A percentile compares a stretch with the other conserved stretches of the same genome.
Conservation (phyloP, 2,797 vertebrate genomes). For the Clarias laeviceps region DNA sequence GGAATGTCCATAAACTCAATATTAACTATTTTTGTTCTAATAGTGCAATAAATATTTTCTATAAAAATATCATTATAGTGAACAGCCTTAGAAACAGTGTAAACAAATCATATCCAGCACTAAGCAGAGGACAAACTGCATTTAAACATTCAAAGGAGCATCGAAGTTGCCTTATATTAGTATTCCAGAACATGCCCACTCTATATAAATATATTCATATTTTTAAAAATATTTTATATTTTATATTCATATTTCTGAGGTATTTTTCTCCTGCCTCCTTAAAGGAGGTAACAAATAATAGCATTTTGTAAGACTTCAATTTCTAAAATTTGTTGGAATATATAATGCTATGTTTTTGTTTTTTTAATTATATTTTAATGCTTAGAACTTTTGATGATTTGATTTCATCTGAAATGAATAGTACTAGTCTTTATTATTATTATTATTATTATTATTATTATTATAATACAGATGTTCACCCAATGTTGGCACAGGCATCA, state of each 20-base stretch:
- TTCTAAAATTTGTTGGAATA: not conserved
- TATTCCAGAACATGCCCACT: not conserved
- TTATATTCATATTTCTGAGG: not conserved
- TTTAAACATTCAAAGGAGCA: not conserved
- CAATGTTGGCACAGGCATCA: no score
- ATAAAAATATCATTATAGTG: not conserved
- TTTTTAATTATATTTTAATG: no score
- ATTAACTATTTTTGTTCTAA: not conserved
- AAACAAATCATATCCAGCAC: not conserved
- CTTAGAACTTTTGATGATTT: no score
- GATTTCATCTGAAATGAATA: no score
- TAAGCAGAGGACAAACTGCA: no score
- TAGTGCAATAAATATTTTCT: not conserved
- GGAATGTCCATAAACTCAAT: not conserved
- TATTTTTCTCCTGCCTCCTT: not conserved
- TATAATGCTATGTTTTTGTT: not conserved
- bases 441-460: no score
- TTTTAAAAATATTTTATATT: not conserved
- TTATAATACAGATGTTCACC: no score
- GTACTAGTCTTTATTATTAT: no score
- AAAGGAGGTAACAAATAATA: not conserved
- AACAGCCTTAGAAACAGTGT: not conserved
- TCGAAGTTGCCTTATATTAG: not conserved
- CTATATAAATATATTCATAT: no score
- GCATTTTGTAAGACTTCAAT: not conserved